Conservation (phyloP, 1,140 invertebrate genomes). For the Nixonia krombeini region DNA sequence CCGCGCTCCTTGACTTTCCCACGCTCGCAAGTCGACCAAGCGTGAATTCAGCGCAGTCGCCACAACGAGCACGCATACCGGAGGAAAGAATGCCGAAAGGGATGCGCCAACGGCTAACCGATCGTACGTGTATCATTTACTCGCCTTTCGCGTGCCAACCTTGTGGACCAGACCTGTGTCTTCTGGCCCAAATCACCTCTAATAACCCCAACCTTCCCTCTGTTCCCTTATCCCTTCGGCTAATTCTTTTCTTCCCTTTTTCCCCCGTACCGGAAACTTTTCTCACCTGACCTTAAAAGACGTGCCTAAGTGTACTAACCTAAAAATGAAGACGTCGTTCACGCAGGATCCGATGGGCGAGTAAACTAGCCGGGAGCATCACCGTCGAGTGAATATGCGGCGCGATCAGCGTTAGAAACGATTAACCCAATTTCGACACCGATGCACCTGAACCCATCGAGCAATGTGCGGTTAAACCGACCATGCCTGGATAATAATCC, state of each 20-base stretch:
- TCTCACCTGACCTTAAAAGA: too few species aligned
- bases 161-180: too few species aligned
- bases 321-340: slow-evolving; percentile 27
- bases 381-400: slow-evolving; percentile 28
- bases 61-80: slow-evolving; percentile 28
- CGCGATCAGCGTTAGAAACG: slow-evolving; percentile 55
- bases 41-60: slow-evolving; percentile 54
- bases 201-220: too few species aligned
- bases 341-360: background rate
- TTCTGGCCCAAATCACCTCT: too few species aligned
- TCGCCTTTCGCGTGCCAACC: slow-evolving; percentile 16
- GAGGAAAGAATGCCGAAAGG: slow-evolving; percentile 19
- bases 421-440: slow-evolving; percentile 60
- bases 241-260: too few species aligned
- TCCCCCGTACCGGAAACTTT: background rate
- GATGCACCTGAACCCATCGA: slow-evolving; percentile 53
- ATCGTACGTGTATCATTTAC: slow-evolving; percentile 16
- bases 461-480: slow-evolving; percentile 34
- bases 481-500: slow-evolving; percentile 36
- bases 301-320: too few species aligned
- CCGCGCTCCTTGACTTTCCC: slow-evolving; percentile 28
- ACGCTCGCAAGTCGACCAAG: slow-evolving; percentile 36
- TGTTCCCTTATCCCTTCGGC: too few species aligned
- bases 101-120: slow-evolving; percentile 22
- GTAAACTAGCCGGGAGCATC: background rate